Conservation (phyloP, 2,113 vertebrate species). For the Ivindomyrus marchei region DNA sequence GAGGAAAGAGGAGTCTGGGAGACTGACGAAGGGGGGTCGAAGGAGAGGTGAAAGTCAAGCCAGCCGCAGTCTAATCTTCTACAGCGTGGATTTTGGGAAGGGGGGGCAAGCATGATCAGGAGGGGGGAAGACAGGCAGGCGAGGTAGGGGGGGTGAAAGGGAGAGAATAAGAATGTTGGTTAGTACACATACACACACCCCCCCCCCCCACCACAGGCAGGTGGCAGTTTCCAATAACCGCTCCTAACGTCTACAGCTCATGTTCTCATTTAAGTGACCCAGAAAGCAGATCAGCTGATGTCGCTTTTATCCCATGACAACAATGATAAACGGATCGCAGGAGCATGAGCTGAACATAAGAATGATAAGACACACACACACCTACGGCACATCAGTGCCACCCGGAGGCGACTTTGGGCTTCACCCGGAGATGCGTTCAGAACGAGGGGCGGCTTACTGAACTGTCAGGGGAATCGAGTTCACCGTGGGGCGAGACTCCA, state of each 20-base stretch:
- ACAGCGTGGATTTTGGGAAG: slow-evolving; percentile 11
- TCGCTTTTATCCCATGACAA: not conserved
- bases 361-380: not conserved
- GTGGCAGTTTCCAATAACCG: not conserved
- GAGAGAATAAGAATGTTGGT: slow-evolving; percentile 40
- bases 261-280: slow-evolving; percentile 6
- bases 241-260: slow-evolving; percentile 1
- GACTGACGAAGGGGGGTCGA: not conserved
- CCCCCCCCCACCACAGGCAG: not conserved
- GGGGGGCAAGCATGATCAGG: slow-evolving; percentile 25
- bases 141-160: slow-evolving; percentile 6
- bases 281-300: slow-evolving; percentile 21
- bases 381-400: slow-evolving; percentile 19
- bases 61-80: not conserved
- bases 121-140: not conserved
- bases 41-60: slow-evolving; percentile 6
- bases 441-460: not conserved
- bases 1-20: not conserved
- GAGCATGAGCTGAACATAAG: not conserved
- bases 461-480: not conserved
- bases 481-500: not conserved
- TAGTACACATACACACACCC: slow-evolving; percentile 24
- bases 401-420: slow-evolving; percentile 14
- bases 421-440: not conserved
- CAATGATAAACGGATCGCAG: slow-evolving; percentile 41